These are phyloP conservation scores for Illadopsis cleaveri DNA, from an alignment of 2,113 vertebrate species.

Conservation along the genomic window DNA sequence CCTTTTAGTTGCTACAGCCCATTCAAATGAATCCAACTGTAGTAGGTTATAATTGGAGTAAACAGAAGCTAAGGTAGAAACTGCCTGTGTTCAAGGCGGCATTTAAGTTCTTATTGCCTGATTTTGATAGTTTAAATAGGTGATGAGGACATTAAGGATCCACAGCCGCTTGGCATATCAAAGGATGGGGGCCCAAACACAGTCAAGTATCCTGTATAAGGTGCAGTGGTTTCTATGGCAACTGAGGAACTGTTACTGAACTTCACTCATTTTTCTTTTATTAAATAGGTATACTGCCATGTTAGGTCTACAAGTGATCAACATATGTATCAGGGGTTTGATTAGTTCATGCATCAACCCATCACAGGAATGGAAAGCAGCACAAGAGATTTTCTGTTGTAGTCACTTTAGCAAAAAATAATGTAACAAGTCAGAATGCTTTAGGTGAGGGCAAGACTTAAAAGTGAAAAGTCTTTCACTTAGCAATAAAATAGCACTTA, in stretches of 20 bases:
- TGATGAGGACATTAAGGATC: background rate
- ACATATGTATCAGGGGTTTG: background rate
- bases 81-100: background rate
- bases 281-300: background rate
- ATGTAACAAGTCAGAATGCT: conserved; percentile 26
- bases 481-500: conserved; percentile 54
- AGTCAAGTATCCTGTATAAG: background rate
- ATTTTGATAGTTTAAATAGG: background rate
- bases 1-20: background rate
- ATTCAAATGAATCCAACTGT: background rate
- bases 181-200: background rate
- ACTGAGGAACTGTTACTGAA: background rate
- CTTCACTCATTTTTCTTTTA: background rate
- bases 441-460: conserved; percentile 35
- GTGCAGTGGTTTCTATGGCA: background rate
- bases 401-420: background rate
- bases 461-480: conserved; percentile 58
- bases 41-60: background rate
- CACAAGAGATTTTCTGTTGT: background rate
- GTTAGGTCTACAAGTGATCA: background rate
- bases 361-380: conserved; percentile 31
- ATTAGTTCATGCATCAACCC: background rate
- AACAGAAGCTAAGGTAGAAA: background rate
- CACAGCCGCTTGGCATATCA: background rate
- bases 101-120: background rate